Evolutionary conservation across 1,140 invertebrate genomes (phyloP), one percentile per base, ranked within the genome.

Genomic region (Drosophila teissieri): DNA sequence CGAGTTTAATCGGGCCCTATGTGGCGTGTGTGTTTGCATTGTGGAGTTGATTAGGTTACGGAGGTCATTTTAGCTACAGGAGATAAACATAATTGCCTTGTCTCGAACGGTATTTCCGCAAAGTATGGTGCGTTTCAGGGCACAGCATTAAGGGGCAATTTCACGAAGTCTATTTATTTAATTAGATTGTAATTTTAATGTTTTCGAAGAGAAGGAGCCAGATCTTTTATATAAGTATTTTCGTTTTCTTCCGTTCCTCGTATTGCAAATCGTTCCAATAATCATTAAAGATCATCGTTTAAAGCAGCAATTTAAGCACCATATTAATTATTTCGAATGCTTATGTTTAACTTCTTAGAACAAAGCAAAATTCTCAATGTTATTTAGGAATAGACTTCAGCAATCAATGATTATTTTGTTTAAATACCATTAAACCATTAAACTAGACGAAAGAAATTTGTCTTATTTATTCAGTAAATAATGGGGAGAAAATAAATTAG

Each of bases 31-130:
- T 36, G 63, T 39, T 31, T 36, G 62, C 46, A 68, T 64, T 64
- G 64, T 37, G 31, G 56, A 56, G 63, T 69, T 70, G 51, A 70
- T 70, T 70, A 70, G 64, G 64, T 69, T 70, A 70, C n/a, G 49
- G 67, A 36, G 63, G 60, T 48, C 42, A 70, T 70, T 68, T 57
- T 40, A 17, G 44, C 67, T 56, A 54, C 44, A 69, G 64, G 51
- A 70, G 67, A 70, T 70, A 70, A 69, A 56, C 51, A 56, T 70
- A 57, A 70, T 70, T 70, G 67, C 17, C 52, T 36, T 57, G 51
- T 57, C 51, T 70, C 34, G 14, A 57, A 34, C 36, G 15, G 5
- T 12, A 34, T 57, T 69, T 69, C 56, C 34, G 40, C 5, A 69
- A 37, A 45, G 14, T 55, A 65, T 62, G 37, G 27, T 46, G 24